Conservation (phyloP, 2,888 invertebrate genomes). For the Apocheima hispidaria region DNA sequence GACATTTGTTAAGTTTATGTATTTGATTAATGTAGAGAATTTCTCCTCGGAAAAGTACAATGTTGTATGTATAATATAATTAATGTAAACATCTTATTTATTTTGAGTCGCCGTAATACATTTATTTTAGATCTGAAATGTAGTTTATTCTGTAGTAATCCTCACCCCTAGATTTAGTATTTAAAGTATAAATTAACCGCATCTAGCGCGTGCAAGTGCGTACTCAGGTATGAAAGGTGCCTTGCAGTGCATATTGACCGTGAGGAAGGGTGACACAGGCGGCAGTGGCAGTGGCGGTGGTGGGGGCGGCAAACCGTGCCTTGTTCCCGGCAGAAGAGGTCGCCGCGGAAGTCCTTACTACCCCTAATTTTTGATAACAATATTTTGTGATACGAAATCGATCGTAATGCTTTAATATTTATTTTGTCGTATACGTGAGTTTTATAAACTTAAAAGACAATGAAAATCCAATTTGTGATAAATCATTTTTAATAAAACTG, state of each 20-base stretch:
- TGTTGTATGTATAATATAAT: constrained; percentile 47
- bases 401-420: neutral
- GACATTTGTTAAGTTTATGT: constrained; percentile 49
- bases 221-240: too few species aligned
- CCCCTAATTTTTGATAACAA: neutral
- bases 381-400: neutral
- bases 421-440: neutral
- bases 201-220: too few species aligned
- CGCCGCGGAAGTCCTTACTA: neutral
- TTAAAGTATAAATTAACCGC: too few species aligned
- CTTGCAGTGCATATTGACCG: constrained; percentile 11
- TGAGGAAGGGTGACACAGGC: constrained; percentile 34
- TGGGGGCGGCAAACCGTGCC: neutral
- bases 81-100: constrained; percentile 56
- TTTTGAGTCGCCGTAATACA: constrained; percentile 69
- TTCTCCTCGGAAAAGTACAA: constrained; percentile 58
- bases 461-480: constrained; percentile 53
- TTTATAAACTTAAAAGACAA: constrained; percentile 21
- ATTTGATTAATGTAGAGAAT: constrained; percentile 46
- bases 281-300: constrained; percentile 37
- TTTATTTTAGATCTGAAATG: constrained; percentile 72
- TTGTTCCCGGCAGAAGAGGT: neutral
- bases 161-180: neutral
- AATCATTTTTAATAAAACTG: constrained; percentile 79
- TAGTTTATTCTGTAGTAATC: constrained; percentile 53